phyloP scores from a whole-genome alignment of 2,113 vertebrate species.

The Isichthys henryi region DNA sequence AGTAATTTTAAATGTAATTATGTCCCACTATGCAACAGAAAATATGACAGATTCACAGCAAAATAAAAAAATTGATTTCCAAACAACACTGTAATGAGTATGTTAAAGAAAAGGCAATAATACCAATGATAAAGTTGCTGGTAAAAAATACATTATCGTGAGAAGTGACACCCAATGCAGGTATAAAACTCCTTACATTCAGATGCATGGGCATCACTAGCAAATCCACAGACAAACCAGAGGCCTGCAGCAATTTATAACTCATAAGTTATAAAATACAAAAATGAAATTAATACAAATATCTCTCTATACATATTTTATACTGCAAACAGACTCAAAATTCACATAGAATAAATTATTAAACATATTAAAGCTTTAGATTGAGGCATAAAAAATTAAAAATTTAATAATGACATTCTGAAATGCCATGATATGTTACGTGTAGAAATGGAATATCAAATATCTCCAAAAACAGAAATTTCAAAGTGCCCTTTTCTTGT shows the following conservation, averaged over 20 bases:
- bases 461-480: not conserved
- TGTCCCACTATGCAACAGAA: not conserved
- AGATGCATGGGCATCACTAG: not conserved
- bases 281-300: not conserved
- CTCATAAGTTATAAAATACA: not conserved
- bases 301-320: not conserved
- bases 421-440: not conserved
- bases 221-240: not conserved
- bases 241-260: not conserved
- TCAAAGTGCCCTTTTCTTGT: constrained; percentile 95
- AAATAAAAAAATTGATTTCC: not conserved
- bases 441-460: not conserved
- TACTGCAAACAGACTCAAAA: not conserved
- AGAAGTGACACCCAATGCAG: not conserved
- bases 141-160: not conserved
- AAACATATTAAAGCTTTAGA: not conserved
- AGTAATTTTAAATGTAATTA: not conserved
- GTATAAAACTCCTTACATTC: not conserved
- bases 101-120: not conserved
- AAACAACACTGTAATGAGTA: not conserved
- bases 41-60: not conserved
- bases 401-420: not conserved
- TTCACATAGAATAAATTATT: not conserved
- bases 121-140: not conserved
- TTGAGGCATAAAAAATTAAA: not conserved